phyloP scores from a whole-genome alignment of 1,140 invertebrate species.

The Geopemphigus sp. region DNA sequence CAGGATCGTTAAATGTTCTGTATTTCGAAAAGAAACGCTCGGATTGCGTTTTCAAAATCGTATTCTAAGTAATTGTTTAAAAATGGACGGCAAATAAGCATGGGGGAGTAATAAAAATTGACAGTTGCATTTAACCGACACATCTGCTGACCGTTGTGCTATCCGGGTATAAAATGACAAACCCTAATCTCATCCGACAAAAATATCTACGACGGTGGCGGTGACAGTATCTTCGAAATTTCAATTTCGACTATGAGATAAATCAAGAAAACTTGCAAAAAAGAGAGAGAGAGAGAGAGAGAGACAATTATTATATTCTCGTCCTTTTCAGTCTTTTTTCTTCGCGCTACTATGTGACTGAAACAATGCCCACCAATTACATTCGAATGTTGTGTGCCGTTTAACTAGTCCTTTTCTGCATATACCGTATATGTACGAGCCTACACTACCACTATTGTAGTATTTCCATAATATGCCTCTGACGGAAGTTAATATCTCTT shows the following conservation, averaged over 20 bases:
- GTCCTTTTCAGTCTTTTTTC: background rate
- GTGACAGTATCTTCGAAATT: background rate
- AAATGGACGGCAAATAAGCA: too few relatives aligned
- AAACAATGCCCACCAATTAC: constrained; percentile 16
- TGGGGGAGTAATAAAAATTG: too few relatives aligned
- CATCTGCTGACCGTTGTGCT: background rate
- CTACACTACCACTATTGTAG: background rate
- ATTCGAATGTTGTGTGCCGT: constrained; percentile 8
- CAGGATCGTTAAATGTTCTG: too few relatives aligned
- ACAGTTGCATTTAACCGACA: too few relatives aligned
- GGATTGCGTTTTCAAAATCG: too few relatives aligned
- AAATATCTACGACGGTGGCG: background rate
- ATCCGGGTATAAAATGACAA: constrained; percentile 6
- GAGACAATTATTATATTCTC: too few relatives aligned
- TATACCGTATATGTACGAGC: background rate
- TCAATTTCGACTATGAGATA: background rate
- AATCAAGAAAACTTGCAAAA: background rate
- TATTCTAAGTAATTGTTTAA: too few relatives aligned
- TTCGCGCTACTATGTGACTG: background rate
- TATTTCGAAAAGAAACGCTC: too few relatives aligned
- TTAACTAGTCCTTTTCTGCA: background rate
- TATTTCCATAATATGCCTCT: background rate
- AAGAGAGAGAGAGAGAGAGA: too few relatives aligned
- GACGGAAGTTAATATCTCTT: constrained; percentile 12
- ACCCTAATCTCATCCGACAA: background rate